phyloP scores from a whole-genome alignment of 2,888 invertebrate species.

The Timema podura region DNA sequence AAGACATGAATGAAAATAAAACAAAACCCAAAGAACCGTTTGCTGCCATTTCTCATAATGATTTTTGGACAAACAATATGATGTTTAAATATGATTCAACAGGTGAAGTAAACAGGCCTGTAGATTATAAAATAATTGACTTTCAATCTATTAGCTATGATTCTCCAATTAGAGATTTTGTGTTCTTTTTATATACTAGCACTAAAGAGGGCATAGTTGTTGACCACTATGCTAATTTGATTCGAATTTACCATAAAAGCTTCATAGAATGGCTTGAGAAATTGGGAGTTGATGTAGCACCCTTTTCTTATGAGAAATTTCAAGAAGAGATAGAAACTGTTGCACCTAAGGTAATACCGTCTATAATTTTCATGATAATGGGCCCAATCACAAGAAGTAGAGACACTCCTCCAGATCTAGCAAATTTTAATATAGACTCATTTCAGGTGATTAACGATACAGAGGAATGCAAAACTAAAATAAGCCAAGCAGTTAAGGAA shows the following conservation, averaged over 20 bases:
- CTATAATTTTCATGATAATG: slow-evolving; percentile 3
- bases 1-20: not conserved
- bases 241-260: slow-evolving; percentile 40
- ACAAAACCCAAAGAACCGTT: slow-evolving; percentile 37
- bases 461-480: not conserved
- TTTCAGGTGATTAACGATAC: not conserved
- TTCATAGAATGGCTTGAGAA: slow-evolving; percentile 38
- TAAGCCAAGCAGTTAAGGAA: not conserved
- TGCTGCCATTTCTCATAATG: slow-evolving; percentile 42
- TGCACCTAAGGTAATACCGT: slow-evolving; percentile 8
- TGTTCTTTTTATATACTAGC: slow-evolving; percentile 44
- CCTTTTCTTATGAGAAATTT: slow-evolving; percentile 24
- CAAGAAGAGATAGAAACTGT: slow-evolving; percentile 8
- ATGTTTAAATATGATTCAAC: slow-evolving; percentile 40
- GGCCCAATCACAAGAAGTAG: slow-evolving; percentile 10
- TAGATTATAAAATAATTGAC: slow-evolving; percentile 44
- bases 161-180: slow-evolving; percentile 41
- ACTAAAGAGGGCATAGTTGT: slow-evolving; percentile 38
- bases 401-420: not conserved
- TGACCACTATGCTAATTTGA: slow-evolving; percentile 39
- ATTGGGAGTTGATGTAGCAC: slow-evolving; percentile 37
- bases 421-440: slow-evolving; percentile 2
- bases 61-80: slow-evolving; percentile 47
- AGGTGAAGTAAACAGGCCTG: slow-evolving; percentile 29
- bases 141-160: slow-evolving; percentile 41